phyloP scores from a whole-genome alignment of 2,888 invertebrate species.

The Apoda limacodes region DNA sequence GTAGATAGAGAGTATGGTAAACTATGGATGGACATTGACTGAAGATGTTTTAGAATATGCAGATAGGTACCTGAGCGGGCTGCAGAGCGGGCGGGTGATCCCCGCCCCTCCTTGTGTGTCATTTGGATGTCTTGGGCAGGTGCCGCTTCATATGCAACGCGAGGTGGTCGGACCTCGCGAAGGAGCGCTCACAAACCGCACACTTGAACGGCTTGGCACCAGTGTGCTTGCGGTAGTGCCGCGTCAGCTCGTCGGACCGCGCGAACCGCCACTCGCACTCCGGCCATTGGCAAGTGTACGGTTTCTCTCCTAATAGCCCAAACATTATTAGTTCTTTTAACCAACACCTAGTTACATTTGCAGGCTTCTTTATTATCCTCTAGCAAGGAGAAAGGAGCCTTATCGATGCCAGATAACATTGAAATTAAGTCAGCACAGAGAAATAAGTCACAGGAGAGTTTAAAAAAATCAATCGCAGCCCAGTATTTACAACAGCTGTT shows the following conservation, averaged over 20 bases:
- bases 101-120: constrained; percentile 64
- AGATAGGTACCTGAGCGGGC: constrained; percentile 51
- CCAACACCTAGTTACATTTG: too few species aligned
- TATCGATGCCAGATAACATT: too few species aligned
- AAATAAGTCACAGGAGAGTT: too few species aligned
- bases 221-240: constrained; percentile 97
- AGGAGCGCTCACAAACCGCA: constrained; percentile 93
- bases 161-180: constrained; percentile 95
- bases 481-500: too few species aligned
- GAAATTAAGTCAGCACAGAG: too few species aligned
- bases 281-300: constrained; percentile 97
- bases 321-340: too few species aligned
- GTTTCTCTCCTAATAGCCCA: constrained; percentile 88
- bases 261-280: constrained; percentile 99
- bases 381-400: too few species aligned
- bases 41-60: too few species aligned
- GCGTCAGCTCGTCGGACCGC: constrained; percentile 93
- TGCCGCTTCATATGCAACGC: constrained; percentile 97
- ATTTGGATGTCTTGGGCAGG: constrained; percentile 88
- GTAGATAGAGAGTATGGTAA: too few species aligned
- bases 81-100: constrained; percentile 50
- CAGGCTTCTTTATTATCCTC: too few species aligned
- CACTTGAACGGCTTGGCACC: constrained; percentile 98
- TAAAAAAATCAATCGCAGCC: too few species aligned
- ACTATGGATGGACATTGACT: too few species aligned